phyloP scores from a whole-genome alignment of 1,140 invertebrate genomes.

The Drosophila bipectinata region DNA sequence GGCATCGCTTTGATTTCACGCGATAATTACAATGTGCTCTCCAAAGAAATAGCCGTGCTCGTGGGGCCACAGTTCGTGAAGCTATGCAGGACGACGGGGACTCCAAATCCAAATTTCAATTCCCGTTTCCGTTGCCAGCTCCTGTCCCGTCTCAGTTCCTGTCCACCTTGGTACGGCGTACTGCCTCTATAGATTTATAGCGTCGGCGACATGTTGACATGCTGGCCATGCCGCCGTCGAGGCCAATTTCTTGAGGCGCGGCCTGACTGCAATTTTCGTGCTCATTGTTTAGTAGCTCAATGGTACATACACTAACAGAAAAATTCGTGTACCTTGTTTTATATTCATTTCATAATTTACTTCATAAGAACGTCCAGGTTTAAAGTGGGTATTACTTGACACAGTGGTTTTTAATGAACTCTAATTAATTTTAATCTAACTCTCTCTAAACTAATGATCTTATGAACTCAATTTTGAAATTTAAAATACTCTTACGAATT shows the following conservation, averaged over 20 bases:
- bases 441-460: too few relatives aligned
- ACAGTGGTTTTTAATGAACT: too few relatives aligned
- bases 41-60: conserved; percentile 42
- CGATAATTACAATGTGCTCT: conserved; percentile 71
- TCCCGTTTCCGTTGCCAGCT: background rate
- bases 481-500: too few relatives aligned
- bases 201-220: conserved; percentile 74
- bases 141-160: background rate
- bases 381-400: too few relatives aligned
- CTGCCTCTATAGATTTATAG: conserved; percentile 68
- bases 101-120: conserved; percentile 1
- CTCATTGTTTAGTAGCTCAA: conserved; percentile 63
- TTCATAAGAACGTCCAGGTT: too few relatives aligned
- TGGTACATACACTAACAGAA: conserved; percentile 10
- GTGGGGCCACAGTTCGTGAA: conserved; percentile 49
- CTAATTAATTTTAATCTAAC: too few relatives aligned
- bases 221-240: conserved; percentile 38
- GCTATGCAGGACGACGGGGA: conserved; percentile 40
- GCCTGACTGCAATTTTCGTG: conserved; percentile 27
- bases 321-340: background rate
- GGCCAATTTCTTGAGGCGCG: conserved; percentile 37
- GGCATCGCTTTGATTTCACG: conserved; percentile 69
- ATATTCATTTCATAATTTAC: too few relatives aligned
- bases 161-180: conserved; percentile 19
- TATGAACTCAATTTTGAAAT: too few relatives aligned